Evolutionary conservation across 1,140 invertebrate genomes (phyloP), one percentile per base, ranked within the genome.

Genomic region (Plutomurus gul): DNA sequence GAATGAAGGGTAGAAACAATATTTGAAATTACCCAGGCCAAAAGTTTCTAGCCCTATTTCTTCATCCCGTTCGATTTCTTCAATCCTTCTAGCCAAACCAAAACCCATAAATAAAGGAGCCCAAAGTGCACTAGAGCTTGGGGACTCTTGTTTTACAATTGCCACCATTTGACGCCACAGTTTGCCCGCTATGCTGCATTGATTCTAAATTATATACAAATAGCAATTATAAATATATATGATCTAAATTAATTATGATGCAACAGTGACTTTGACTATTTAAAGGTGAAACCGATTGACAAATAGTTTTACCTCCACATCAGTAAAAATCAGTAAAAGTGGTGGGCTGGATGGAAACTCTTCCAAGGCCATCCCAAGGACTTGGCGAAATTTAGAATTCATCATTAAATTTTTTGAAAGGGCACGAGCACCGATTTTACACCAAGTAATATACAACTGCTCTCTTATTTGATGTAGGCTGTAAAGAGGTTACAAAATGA

Each of bases 271-370:
- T n/a, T n/a, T n/a, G n/a, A n/a, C n/a, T n/a, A n/a, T n/a, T 20
- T 10, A 47, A 70, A 20, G 5, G 56, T 47, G 8, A 8, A 37
- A 74, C 16, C 22, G 13, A 49, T 30, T 27, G 22, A 43, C 13
- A 22, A 78, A 43, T 8, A 51, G 10, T 76, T 7, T 4, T 80
- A 83, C 82, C 80, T 83, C 82, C 0, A 83, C 77, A 49, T 82
- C 78, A 4, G 75, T 79, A 27, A 82, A 83, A 22, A 83, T 25
- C 3, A 81, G 20, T 7, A 83, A 40, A 10, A 83, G 51, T 4
- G 82, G 80, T 6, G 82, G 82, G 43, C 82, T 83, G 16, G 82
- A 79, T 0, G 82, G 82, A 75, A 78, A 83, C 46, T 82, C 78
- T 36, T 75, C 25, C 3, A 83, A 56, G 30, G 80, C 82, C 16